These are phyloP conservation scores for Spialia ferax DNA, from an alignment of 2,888 invertebrate species.

Conservation along the genomic window DNA sequence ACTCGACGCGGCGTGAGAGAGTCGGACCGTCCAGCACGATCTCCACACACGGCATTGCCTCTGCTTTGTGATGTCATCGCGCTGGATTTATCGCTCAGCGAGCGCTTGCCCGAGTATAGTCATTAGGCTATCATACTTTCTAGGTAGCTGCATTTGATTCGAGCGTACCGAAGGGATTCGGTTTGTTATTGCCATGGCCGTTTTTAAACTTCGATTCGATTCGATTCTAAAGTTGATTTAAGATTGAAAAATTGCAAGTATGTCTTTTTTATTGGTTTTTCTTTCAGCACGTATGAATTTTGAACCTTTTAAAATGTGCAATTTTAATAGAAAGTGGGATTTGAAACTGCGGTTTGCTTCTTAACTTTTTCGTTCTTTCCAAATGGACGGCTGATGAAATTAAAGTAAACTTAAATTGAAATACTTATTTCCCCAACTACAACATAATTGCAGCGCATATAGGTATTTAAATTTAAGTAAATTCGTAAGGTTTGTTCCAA, in stretches of 20 bases:
- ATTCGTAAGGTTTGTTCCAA: too few relatives aligned
- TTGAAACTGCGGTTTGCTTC: too few relatives aligned
- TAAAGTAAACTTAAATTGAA: too few relatives aligned
- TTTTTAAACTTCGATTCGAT: not conserved
- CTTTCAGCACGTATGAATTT: not conserved
- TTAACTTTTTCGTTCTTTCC: too few relatives aligned
- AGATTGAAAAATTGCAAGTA: not conserved
- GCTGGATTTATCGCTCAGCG: constrained; percentile 63
- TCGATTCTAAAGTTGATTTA: not conserved
- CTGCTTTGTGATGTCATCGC: constrained; percentile 66
- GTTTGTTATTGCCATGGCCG: not conserved
- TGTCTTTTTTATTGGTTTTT: not conserved
- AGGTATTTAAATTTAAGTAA: too few relatives aligned
- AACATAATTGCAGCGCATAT: too few relatives aligned
- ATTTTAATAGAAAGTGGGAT: too few relatives aligned
- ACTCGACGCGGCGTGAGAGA: constrained; percentile 61
- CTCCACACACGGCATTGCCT: constrained; percentile 51
- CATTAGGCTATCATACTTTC: constrained; percentile 33
- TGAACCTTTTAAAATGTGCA: too few relatives aligned
- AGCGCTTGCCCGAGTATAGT: constrained; percentile 21
- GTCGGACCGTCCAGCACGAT: constrained; percentile 74
- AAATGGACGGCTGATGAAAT: too few relatives aligned
- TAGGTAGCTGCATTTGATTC: constrained; percentile 9
- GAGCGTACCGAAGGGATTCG: not conserved
- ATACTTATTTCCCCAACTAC: too few relatives aligned